Conservation (phyloP, 2,888 invertebrate species). For the Noctua janthina region DNA sequence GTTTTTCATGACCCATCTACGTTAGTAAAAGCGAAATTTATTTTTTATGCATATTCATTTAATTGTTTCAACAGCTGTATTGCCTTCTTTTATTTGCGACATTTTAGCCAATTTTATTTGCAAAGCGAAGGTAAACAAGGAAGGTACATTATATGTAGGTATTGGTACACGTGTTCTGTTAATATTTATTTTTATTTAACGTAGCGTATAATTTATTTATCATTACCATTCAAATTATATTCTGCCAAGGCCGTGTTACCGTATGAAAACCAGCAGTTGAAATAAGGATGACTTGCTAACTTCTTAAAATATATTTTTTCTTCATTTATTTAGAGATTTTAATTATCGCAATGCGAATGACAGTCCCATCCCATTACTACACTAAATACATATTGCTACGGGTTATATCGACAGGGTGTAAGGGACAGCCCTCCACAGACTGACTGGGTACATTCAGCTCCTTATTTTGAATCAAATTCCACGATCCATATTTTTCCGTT, state of each 20-base stretch:
- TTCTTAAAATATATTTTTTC: not conserved
- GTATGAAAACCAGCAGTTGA: not conserved
- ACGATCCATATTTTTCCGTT: too few species aligned
- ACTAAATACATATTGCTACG: not conserved
- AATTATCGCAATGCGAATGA: not conserved
- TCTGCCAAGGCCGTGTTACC: not conserved
- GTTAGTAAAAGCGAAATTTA: not conserved
- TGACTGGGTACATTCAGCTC: too few species aligned
- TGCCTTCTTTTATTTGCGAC: constrained; percentile 12
- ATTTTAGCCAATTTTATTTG: constrained; percentile 21
- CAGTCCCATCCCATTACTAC: not conserved
- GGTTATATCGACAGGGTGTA: too few species aligned
- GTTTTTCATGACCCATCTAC: not conserved
- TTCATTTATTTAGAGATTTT: not conserved
- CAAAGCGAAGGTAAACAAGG: constrained; percentile 10
- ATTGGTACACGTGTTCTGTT: not conserved
- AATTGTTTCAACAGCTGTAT: constrained; percentile 21
- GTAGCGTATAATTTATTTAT: not conserved
- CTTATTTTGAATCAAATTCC: too few species aligned
- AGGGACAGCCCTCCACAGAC: too few species aligned
- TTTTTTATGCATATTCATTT: not conserved
- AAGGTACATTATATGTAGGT: too few species aligned
- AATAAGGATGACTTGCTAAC: not conserved
- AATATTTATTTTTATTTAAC: constrained; percentile 12
- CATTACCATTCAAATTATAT: not conserved